Evolutionary conservation across 2,113 vertebrate genomes (phyloP).

Genomic region (Apodemus speciosus): DNA sequence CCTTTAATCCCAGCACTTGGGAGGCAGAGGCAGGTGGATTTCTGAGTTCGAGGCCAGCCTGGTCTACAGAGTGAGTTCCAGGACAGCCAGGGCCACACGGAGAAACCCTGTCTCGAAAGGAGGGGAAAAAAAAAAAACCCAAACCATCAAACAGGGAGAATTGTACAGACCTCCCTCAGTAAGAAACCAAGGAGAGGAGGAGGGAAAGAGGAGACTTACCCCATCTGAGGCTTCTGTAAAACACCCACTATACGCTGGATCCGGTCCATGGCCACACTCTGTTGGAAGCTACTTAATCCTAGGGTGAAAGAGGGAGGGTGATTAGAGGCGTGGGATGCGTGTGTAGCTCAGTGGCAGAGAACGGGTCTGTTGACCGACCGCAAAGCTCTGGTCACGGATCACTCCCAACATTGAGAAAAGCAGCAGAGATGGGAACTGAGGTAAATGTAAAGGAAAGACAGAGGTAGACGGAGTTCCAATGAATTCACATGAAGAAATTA

Average conservation of each 20-base stretch:
- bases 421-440: neutral
- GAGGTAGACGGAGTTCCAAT: neutral
- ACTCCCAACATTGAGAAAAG: neutral
- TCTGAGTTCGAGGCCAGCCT: too few species aligned
- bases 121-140: too few species aligned
- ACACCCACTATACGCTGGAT: conserved; percentile 95
- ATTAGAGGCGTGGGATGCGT: neutral
- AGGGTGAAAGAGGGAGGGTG: neutral
- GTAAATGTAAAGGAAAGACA: neutral
- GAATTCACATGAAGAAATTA: conserved; percentile 2
- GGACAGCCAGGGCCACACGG: too few species aligned
- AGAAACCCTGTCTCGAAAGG: too few species aligned
- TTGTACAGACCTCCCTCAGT: neutral
- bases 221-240: conserved; percentile 92
- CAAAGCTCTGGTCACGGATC: neutral
- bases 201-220: conserved; percentile 85
- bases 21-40: too few species aligned
- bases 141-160: neutral
- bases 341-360: neutral
- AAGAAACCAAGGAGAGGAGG: neutral
- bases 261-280: conserved; percentile 96
- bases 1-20: too few species aligned
- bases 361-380: too few species aligned
- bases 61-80: too few species aligned
- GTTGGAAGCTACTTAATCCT: conserved; percentile 95